A percentile compares a stretch with the other conserved stretches of the same genome.
Evolutionary conservation across 2,888 invertebrate genomes (phyloP).

Genomic region (Neoitamus cyanurus): DNA sequence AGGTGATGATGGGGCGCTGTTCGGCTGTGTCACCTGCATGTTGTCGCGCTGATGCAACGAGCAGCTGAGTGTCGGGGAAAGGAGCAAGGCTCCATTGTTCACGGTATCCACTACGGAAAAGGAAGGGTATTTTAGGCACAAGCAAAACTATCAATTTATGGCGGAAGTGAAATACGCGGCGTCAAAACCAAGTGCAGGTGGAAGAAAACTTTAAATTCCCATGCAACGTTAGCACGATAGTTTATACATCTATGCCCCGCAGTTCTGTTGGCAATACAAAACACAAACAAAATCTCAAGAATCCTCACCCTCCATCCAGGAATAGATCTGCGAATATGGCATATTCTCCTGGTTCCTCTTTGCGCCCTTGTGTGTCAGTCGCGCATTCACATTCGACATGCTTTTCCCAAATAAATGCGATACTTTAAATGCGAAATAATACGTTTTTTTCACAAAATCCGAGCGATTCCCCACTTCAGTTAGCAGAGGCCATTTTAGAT

Average conservation of each 20-base stretch:
- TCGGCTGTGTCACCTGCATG: constrained; percentile 77
- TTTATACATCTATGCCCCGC: background rate
- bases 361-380: constrained; percentile 78
- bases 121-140: background rate
- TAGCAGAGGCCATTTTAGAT: constrained; percentile 15
- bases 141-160: background rate
- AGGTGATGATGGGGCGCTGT: constrained; percentile 85
- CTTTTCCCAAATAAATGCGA: constrained; percentile 54
- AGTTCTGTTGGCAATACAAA: background rate
- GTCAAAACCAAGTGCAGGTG: background rate
- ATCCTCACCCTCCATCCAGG: constrained; percentile 87
- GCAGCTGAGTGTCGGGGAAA: constrained; percentile 80
- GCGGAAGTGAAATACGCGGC: background rate
- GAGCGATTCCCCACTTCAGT: background rate
- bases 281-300: background rate
- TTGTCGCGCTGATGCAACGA: constrained; percentile 65
- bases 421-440: background rate
- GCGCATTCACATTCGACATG: constrained; percentile 83
- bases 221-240: background rate
- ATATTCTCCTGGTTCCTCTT: constrained; percentile 83
- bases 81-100: constrained; percentile 79
- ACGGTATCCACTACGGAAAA: constrained; percentile 67
- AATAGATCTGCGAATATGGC: constrained; percentile 83
- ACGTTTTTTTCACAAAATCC: background rate
- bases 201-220: background rate